Percentiles rank a stretch among this genome's conserved stretches.
phyloP scores from a whole-genome alignment of 92 coral and sea anemone species.

The Epizoanthus fatuus region DNA sequence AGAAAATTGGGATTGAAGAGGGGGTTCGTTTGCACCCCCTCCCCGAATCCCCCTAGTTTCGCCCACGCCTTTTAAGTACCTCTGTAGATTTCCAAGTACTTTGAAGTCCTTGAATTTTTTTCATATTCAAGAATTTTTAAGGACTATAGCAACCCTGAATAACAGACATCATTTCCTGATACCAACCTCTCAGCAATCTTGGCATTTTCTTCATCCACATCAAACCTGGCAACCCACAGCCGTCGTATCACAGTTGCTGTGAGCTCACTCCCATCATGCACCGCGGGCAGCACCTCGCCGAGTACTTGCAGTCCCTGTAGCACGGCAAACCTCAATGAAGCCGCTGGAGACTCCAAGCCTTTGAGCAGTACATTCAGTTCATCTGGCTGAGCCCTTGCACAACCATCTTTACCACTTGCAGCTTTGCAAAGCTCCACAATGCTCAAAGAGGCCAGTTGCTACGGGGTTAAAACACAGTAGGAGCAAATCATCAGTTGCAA shows the following conservation, averaged over 20 bases:
- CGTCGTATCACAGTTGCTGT: conserved; percentile 72
- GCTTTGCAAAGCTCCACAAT: conserved; percentile 90
- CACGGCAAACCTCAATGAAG: conserved; percentile 83
- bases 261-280: conserved; percentile 75
- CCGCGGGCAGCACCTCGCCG: conserved; percentile 68
- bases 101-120: no score
- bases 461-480: neutral
- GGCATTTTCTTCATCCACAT: conserved; percentile 90
- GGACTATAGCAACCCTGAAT: no score
- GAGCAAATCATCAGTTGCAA: neutral
- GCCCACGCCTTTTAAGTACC: no score
- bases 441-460: conserved; percentile 95
- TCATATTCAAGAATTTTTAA: no score
- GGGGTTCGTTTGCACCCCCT: no score
- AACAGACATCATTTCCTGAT: neutral
- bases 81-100: no score
- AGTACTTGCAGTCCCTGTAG: conserved; percentile 87
- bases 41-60: no score
- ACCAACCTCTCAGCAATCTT: conserved; percentile 85
- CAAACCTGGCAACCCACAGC: conserved; percentile 92
- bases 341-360: conserved; percentile 86
- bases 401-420: conserved; percentile 91
- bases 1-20: no score
- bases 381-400: conserved; percentile 82
- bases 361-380: conserved; percentile 83